Conservation (phyloP, 1,140 invertebrate genomes). For the Nylanderia fulva region DNA sequence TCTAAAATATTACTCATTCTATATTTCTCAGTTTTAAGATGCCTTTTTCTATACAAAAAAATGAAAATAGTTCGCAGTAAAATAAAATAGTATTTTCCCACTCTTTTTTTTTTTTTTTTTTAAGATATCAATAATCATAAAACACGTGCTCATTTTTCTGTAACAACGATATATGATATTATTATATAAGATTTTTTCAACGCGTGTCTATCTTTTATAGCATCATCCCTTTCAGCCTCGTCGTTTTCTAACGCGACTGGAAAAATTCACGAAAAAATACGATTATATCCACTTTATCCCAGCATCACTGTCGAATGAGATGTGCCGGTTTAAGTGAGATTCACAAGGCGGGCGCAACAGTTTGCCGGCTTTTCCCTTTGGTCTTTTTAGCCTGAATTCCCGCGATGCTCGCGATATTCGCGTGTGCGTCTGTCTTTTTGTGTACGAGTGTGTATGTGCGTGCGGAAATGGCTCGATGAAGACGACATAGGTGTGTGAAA, state of each 20-base stretch:
- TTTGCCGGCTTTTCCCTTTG: conserved; percentile 61
- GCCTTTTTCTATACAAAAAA: neutral
- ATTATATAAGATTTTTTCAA: too few species aligned
- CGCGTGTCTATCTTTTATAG: neutral
- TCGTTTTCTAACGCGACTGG: neutral
- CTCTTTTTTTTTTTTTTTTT: too few species aligned
- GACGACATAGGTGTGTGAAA: neutral
- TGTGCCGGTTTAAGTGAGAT: conserved; percentile 26
- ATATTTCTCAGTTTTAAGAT: neutral
- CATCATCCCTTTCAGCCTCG: neutral
- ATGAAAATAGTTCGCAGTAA: neutral
- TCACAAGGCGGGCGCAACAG: conserved; percentile 61
- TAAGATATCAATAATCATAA: neutral
- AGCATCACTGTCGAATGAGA: conserved; percentile 1
- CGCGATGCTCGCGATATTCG: conserved; percentile 24
- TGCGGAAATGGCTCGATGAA: neutral
- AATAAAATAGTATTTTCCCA: neutral
- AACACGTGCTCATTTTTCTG: neutral
- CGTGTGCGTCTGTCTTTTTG: too few species aligned
- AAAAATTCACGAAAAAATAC: neutral
- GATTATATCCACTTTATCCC: neutral
- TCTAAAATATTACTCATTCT: neutral
- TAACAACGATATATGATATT: neutral
- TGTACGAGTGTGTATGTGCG: too few species aligned
- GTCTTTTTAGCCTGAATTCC: conserved; percentile 36